Evolutionary conservation across 2,888 invertebrate genomes (phyloP), one percentile per base, ranked within the genome.

Genomic region (Axea sp.): DNA sequence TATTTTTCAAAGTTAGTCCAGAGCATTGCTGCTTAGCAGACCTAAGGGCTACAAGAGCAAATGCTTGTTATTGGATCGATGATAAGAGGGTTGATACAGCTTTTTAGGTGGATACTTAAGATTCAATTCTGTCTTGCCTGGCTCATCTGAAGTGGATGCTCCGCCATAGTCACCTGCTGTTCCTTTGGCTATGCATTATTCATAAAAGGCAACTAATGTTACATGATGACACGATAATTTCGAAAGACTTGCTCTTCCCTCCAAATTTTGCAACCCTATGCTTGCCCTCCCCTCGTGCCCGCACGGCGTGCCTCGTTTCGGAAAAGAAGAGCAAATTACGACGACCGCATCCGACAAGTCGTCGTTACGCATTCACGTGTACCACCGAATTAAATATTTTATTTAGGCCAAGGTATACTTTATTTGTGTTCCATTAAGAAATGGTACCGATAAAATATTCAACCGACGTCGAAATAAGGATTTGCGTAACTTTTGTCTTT

Each of bases 41-140:
- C 28, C 39, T 49, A 65, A 55, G 39, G 68, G 69, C 73, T 73
- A 37, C 75, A 76, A 76, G 76, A 76, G 78, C 60, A 41, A 74
- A 73, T 76, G 76, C 71, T 77, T 72, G 76, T 77, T 78, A 80
- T 76, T 76, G 67, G 79, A 76, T 79, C 78, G 68, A 80, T 77
- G 78, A 76, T 67, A 77, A 81, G 77, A 76, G 82, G 80, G 77
- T 80, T 80, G 79, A 78, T 82, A 79, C 79, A 83, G 80, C 80
- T 82, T 80, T 76, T 83, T 79, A 80, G 79, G 78, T 77, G 76
- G 78, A 83, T 81, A 85, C 82, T 85, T 83, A 84, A 85, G 81
- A 85, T 86, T 83, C 79, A 83, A 84, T 83, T 86, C 83, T 81
- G 76, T 85, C 86, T 86, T 86, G 86, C 86, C 86, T 86, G 86